These are phyloP conservation scores for Ormyrus rosae DNA, from an alignment of 2,888 invertebrate genomes.

Conservation along the genomic window DNA sequence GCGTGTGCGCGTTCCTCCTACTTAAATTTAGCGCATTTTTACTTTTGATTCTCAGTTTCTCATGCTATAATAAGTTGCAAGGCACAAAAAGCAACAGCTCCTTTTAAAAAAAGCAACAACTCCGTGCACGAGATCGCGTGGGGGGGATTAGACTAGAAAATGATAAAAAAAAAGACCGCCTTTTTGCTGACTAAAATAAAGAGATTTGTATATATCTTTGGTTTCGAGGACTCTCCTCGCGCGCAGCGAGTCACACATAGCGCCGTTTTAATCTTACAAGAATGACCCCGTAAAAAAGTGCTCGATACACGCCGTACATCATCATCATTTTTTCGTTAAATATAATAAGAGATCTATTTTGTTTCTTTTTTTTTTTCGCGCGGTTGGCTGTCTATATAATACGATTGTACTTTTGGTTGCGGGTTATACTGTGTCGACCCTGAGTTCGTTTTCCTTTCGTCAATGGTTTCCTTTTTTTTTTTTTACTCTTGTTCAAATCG, in stretches of 20 bases:
- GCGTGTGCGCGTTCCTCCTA: conserved; percentile 45
- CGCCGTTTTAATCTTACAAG: not conserved
- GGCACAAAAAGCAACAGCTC: conserved; percentile 73
- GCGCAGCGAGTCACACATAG: not conserved
- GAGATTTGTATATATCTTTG: conserved; percentile 43
- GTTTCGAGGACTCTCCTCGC: conserved; percentile 48
- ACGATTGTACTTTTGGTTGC: conserved; percentile 75
- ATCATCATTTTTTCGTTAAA: conserved; percentile 15
- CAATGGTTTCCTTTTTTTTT: not conserved
- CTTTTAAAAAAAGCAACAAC: conserved; percentile 39
- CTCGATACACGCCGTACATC: conserved; percentile 34
- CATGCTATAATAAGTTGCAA: conserved; percentile 66
- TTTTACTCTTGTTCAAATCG: conserved; percentile 20
- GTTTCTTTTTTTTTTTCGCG: conserved; percentile 24
- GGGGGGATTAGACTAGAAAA: conserved; percentile 36
- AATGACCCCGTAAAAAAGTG: conserved; percentile 29
- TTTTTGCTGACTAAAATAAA: conserved; percentile 46
- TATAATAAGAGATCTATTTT: conserved; percentile 53
- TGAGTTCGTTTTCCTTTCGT: conserved; percentile 67
- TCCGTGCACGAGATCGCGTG: conserved; percentile 6
- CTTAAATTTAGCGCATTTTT: conserved; percentile 53
- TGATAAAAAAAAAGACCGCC: conserved; percentile 28
- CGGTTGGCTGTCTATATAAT: conserved; percentile 73
- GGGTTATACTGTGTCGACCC: conserved; percentile 73
- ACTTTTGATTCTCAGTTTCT: conserved; percentile 67